Percentiles rank a stretch among this genome's conserved stretches.
These are phyloP conservation scores for Cheirogaleus major DNA, from an alignment of 2,797 vertebrate genomes.

Conservation along the genomic window DNA sequence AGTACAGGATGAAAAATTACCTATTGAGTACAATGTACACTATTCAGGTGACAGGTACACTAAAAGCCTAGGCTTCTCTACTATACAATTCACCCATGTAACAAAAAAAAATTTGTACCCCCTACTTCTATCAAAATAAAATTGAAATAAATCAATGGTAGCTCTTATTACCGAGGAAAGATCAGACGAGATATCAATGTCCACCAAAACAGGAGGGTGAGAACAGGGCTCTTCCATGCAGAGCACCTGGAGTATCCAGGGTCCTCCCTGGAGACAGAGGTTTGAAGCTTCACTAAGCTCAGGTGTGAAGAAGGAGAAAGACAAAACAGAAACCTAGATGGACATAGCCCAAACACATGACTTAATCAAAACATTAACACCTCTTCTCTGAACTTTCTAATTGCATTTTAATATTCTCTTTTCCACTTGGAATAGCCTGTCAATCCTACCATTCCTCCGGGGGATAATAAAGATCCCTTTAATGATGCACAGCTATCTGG, in stretches of 20 bases:
- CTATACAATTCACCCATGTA: not conserved
- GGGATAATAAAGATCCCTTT: not conserved
- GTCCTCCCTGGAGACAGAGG: not conserved
- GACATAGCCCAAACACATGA: not conserved
- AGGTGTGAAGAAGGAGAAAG: not conserved
- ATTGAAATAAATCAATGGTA: not conserved
- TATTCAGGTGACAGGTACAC: too few species aligned
- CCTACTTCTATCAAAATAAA: not conserved
- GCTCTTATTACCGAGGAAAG: not conserved
- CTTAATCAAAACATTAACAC: not conserved
- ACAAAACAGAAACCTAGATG: not conserved
- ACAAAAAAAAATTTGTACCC: not conserved
- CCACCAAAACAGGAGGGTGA: not conserved
- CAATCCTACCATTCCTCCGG: not conserved
- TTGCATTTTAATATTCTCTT: not conserved
- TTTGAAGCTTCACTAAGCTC: not conserved
- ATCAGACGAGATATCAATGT: not conserved
- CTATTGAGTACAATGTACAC: not conserved
- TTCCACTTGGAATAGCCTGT: not conserved
- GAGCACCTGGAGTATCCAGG: not conserved
- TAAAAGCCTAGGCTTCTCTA: too few species aligned
- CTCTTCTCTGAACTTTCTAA: not conserved
- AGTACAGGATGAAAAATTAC: not conserved
- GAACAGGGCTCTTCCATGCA: not conserved
- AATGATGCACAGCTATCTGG: not conserved